A percentile compares a stretch with the other conserved stretches of the same genome.
These are phyloP conservation scores for Halictus ligatus DNA, from an alignment of 2,888 invertebrate species.

Conservation along the genomic window DNA sequence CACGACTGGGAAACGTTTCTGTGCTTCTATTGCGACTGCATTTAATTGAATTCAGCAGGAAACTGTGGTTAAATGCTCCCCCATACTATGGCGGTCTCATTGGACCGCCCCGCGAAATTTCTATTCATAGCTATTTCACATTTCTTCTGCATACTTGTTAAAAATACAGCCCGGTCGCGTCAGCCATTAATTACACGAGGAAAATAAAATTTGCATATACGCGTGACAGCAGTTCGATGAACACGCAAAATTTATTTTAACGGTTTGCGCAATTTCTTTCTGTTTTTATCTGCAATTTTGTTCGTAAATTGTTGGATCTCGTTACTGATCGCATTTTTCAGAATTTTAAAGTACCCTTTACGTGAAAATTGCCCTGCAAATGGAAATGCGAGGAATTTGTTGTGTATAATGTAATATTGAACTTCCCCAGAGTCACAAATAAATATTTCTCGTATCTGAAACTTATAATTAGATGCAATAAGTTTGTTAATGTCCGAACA, in stretches of 20 bases:
- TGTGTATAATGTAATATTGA: background rate
- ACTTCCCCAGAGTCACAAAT: background rate
- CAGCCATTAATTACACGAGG: conserved; percentile 29
- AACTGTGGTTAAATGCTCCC: conserved; percentile 9
- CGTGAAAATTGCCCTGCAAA: background rate
- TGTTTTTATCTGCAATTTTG: background rate
- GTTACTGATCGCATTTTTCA: background rate
- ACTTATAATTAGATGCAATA: background rate
- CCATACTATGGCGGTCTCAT: conserved; percentile 10
- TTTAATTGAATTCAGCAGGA: conserved; percentile 52
- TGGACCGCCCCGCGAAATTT: conserved; percentile 23
- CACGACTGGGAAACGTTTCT: conserved; percentile 26
- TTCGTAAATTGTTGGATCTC: background rate
- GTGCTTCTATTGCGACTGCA: conserved; percentile 29
- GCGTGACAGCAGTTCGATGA: conserved; percentile 29
- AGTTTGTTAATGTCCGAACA: background rate
- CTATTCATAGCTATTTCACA: conserved; percentile 44
- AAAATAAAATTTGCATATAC: conserved; percentile 35
- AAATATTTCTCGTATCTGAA: background rate
- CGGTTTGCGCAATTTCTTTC: background rate
- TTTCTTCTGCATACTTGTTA: conserved; percentile 22
- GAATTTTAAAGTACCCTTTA: background rate
- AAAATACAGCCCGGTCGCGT: conserved; percentile 23
- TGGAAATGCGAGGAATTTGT: background rate
- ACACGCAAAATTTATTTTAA: background rate